Evolutionary conservation across 2,797 vertebrate genomes (phyloP), one percentile per base, ranked within the genome.

Genomic region (Eupleurogrammus muticus): DNA sequence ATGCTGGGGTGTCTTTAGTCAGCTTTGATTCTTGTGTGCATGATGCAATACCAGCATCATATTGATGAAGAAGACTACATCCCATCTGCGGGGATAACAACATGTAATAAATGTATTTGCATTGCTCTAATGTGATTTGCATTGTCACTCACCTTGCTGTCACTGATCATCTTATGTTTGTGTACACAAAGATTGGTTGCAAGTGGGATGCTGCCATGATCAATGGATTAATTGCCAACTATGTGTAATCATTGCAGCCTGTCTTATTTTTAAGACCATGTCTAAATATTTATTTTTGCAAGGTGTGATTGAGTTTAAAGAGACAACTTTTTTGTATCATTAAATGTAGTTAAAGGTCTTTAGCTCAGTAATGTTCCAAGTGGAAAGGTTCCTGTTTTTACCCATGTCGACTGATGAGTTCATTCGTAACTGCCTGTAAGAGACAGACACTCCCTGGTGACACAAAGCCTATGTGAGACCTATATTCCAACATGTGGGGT

Each of bases 1-100:
- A 40, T 40, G 38, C 38, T 40, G 38, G 1, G 38, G 13, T 40
- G 11, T 13, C 11, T 3, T 28, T 6, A 28, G 28, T 3, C 28
- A 28, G 3, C 28, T 28, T 6, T 28, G 28, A 28, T 40, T 9
- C 38, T 40, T 16, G 3, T 42, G 50, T 75, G 68, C 9, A 58
- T 82, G 73, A 70, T 77, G 69, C 67, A 82, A 66, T 19, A 49
- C 12, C 34, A 57, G 9, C 11, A 9, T 11, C 11, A 34, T 52
- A 42, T 62, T 66, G 47, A 57, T 63, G 5, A 10, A 48, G 9
- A 9, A 0, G 19, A 44, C 9, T 5, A 8, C 2, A 28, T 19
- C 3, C 35, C 10, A 14, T 14, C 4, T 19, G 28, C 21, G 36
- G 32, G 2, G 40, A 8, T 6, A 19, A 5, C 2, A 16, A 28